Percentiles rank a stretch among this genome's conserved stretches.
Conservation (phyloP, 2,888 invertebrate species). For the Ectemnius lituratus region DNA sequence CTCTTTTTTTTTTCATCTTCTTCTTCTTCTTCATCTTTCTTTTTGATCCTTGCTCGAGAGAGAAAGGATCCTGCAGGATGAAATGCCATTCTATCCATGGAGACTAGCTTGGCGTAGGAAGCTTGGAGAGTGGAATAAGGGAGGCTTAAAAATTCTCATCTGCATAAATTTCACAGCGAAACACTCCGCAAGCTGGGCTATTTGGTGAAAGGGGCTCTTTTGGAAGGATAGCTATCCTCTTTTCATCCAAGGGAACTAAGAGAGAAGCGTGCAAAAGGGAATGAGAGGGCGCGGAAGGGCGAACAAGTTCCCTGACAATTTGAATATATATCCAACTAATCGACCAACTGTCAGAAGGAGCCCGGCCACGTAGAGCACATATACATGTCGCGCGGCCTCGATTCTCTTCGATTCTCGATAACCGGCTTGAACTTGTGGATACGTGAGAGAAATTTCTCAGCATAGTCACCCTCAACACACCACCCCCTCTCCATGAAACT, state of each 20-base stretch:
- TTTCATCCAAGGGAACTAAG: not conserved
- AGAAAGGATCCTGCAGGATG: not conserved
- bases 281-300: not conserved
- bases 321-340: constrained; percentile 56
- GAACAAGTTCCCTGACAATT: constrained; percentile 49
- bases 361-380: constrained; percentile 19
- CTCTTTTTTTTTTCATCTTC: no score
- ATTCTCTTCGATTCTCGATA: constrained; percentile 58
- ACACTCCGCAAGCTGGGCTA: no score
- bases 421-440: constrained; percentile 45
- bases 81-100: no score
- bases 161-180: no score
- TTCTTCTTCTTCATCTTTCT: not conserved
- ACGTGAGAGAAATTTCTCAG: constrained; percentile 56
- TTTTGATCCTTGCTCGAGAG: not conserved
- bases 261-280: not conserved
- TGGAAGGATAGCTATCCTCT: not conserved
- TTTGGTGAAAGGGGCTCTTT: no score
- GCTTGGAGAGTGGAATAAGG: constrained; percentile 11
- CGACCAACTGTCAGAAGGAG: constrained; percentile 39
- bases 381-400: constrained; percentile 33
- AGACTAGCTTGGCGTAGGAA: no score
- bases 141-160: not conserved
- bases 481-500: constrained; percentile 35
- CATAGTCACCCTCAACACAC: constrained; percentile 19